phyloP scores from a whole-genome alignment of 2,888 invertebrate species.

The Anthoptus insignis region DNA sequence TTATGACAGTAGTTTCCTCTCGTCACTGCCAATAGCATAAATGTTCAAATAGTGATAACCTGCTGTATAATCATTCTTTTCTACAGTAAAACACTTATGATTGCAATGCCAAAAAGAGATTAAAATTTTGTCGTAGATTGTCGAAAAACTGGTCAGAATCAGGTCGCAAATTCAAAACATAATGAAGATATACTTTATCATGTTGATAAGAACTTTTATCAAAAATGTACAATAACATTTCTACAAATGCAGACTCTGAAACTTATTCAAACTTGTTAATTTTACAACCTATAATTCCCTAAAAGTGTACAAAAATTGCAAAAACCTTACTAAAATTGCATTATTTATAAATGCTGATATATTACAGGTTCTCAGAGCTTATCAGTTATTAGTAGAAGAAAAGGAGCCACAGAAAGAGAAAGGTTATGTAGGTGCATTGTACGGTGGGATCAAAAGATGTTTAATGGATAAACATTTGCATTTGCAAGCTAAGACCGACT shows the following conservation, averaged over 20 bases:
- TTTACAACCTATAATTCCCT: too few relatives aligned
- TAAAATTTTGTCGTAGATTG: too few relatives aligned
- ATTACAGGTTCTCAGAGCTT: slow-evolving; percentile 90
- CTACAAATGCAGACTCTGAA: slow-evolving; percentile 11
- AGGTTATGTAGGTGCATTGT: slow-evolving; percentile 95
- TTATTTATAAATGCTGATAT: too few relatives aligned
- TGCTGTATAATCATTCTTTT: too few relatives aligned
- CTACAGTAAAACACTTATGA: too few relatives aligned
- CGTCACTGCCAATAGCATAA: too few relatives aligned
- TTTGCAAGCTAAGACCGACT: slow-evolving; percentile 95
- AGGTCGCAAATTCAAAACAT: neutral
- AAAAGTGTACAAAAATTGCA: too few relatives aligned
- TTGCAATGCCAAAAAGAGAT: too few relatives aligned
- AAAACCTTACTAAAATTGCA: too few relatives aligned
- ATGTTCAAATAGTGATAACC: too few relatives aligned
- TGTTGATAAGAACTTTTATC: slow-evolving; percentile 40
- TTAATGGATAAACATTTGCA: slow-evolving; percentile 96
- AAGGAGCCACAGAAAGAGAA: slow-evolving; percentile 95
- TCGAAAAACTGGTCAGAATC: too few relatives aligned
- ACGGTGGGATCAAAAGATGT: slow-evolving; percentile 95
- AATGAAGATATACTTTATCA: slow-evolving; percentile 33
- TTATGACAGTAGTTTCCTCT: too few relatives aligned
- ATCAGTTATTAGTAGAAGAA: slow-evolving; percentile 95
- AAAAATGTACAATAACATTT: neutral
- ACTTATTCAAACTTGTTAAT: neutral